Conservation (phyloP, 2,888 invertebrate genomes). For the Thumatha senex region DNA sequence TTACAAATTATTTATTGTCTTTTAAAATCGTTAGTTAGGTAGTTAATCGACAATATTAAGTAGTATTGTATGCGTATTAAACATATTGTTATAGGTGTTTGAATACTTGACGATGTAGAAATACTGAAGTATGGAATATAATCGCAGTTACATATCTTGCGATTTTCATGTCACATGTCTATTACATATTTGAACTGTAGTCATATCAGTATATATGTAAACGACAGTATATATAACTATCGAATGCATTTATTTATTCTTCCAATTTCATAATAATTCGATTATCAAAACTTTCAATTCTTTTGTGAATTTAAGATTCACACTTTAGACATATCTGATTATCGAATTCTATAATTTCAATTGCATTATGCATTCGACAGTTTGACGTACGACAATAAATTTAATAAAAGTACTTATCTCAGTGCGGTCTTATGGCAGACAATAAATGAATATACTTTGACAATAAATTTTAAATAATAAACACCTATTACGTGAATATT, state of each 20-base stretch:
- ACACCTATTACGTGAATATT: background rate
- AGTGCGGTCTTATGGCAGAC: slow-evolving; percentile 34
- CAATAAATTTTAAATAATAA: slow-evolving; percentile 24
- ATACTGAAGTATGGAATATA: slow-evolving; percentile 38
- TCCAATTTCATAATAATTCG: background rate
- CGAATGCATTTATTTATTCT: slow-evolving; percentile 27
- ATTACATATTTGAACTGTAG: slow-evolving; percentile 31
- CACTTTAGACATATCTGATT: background rate
- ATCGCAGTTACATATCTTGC: slow-evolving; percentile 66
- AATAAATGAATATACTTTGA: slow-evolving; percentile 27
- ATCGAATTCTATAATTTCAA: background rate
- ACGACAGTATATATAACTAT: slow-evolving; percentile 15
- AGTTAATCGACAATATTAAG: slow-evolving; percentile 61
- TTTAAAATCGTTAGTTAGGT: slow-evolving; percentile 61
- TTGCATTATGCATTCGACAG: slow-evolving; percentile 31
- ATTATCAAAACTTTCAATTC: background rate
- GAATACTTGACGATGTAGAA: slow-evolving; percentile 18
- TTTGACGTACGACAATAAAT: slow-evolving; percentile 25
- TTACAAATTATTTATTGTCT: slow-evolving; percentile 76
- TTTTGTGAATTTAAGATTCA: background rate
- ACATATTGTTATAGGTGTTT: slow-evolving; percentile 59
- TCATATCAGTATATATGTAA: slow-evolving; percentile 26
- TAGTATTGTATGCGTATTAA: slow-evolving; percentile 63
- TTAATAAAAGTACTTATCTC: slow-evolving; percentile 23
- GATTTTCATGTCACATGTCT: slow-evolving; percentile 33